These are phyloP conservation scores for Pardosa pseudoannulata DNA, from an alignment of 2,888 invertebrate species.

Conservation along the genomic window DNA sequence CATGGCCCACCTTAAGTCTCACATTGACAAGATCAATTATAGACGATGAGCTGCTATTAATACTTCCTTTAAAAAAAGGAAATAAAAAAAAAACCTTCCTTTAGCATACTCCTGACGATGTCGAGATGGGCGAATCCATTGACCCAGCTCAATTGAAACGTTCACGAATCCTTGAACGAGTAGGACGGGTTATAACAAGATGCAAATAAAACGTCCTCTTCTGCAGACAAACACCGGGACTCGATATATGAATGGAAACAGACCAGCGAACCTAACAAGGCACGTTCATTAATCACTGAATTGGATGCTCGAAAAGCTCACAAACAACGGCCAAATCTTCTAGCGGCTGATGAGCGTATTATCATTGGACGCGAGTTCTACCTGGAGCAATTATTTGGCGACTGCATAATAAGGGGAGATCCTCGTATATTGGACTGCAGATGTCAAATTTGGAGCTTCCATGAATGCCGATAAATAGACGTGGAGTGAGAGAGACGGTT, in stretches of 20 bases:
- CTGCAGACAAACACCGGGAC: slow-evolving; percentile 13
- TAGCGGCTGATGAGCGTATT: slow-evolving; percentile 14
- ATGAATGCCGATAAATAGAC: slow-evolving; percentile 23
- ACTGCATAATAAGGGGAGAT: slow-evolving; percentile 24
- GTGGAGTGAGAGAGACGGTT: not conserved
- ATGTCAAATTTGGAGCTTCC: slow-evolving; percentile 28
- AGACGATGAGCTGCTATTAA: too few species aligned
- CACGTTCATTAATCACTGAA: slow-evolving; percentile 38
- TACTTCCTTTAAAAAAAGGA: too few species aligned
- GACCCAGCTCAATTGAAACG: not conserved
- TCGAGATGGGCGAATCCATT: too few species aligned
- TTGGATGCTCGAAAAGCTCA: slow-evolving; percentile 23
- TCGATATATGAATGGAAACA: slow-evolving; percentile 2
- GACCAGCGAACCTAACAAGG: slow-evolving; percentile 16
- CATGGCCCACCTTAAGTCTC: too few species aligned
- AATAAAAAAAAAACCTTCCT: too few species aligned
- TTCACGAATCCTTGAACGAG: not conserved
- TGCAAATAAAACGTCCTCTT: slow-evolving; percentile 31
- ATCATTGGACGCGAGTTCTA: slow-evolving; percentile 14
- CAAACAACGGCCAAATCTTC: slow-evolving; percentile 18
- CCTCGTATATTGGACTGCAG: slow-evolving; percentile 18
- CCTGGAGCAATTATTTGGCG: slow-evolving; percentile 33
- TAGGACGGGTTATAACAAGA: slow-evolving; percentile 14
- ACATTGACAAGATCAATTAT: too few species aligned
- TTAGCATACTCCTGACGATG: too few species aligned